phyloP scores from a whole-genome alignment of 2,888 invertebrate genomes.

The Eupelmus urozonus region DNA sequence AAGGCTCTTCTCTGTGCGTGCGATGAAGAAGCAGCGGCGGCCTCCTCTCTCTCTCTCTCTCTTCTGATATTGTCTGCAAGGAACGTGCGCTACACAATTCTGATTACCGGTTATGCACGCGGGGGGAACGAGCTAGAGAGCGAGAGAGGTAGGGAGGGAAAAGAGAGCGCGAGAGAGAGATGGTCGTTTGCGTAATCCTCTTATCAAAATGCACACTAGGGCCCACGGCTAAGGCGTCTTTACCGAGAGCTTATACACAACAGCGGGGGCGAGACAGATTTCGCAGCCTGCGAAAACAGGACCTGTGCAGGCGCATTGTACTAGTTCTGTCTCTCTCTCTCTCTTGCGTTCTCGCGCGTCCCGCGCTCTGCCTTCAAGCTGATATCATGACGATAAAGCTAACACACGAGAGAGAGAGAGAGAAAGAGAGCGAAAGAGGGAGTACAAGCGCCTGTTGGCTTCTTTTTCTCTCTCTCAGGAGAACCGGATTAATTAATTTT shows the following conservation, averaged over 20 bases:
- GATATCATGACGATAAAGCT: slow-evolving; percentile 56
- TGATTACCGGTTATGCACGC: slow-evolving; percentile 35
- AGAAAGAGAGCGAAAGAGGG: not conserved
- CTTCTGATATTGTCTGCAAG: not conserved
- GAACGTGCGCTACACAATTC: slow-evolving; percentile 26
- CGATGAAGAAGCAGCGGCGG: slow-evolving; percentile 4
- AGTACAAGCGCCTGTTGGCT: not conserved
- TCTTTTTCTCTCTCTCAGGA: slow-evolving; percentile 24
- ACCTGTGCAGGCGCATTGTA: slow-evolving; percentile 42
- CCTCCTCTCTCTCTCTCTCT: too few species aligned
- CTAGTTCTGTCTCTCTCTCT: not conserved
- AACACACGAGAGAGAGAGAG: slow-evolving; percentile 9
- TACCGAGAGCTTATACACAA: too few species aligned
- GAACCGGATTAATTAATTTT: slow-evolving; percentile 59
- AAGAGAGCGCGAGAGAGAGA: not conserved
- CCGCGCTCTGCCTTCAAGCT: slow-evolving; percentile 44
- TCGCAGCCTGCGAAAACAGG: slow-evolving; percentile 52
- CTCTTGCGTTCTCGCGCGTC: too few species aligned
- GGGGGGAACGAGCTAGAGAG: not conserved
- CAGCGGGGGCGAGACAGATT: slow-evolving; percentile 32
- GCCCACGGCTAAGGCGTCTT: slow-evolving; percentile 13
- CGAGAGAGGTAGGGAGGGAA: not conserved
- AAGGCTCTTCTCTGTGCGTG: not conserved
- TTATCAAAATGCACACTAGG: slow-evolving; percentile 53
- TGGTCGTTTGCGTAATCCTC: slow-evolving; percentile 43